Evolutionary conservation across 2,888 invertebrate genomes (phyloP).

Genomic region (Hyposoter dolosus): DNA sequence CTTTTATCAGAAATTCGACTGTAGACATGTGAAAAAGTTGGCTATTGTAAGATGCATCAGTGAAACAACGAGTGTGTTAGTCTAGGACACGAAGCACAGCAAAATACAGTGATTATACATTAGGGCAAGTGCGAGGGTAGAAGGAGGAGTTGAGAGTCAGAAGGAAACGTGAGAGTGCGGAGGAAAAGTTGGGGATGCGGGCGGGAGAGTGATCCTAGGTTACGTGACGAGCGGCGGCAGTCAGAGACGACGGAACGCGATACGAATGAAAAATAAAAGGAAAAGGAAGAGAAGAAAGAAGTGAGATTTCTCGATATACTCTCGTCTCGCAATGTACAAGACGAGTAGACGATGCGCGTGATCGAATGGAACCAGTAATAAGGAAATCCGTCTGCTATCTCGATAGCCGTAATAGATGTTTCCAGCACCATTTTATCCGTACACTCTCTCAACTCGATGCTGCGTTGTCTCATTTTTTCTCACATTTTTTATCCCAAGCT

Average conservation of each 20-base stretch:
- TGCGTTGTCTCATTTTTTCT: conserved; percentile 42
- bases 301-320: conserved; percentile 56
- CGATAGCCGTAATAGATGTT: conserved; percentile 62
- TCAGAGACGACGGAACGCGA: conserved; percentile 47
- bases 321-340: conserved; percentile 13
- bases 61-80: conserved; percentile 22
- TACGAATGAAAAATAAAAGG: conserved; percentile 23
- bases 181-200: conserved; percentile 50
- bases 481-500: conserved; percentile 29
- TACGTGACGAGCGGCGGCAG: conserved; percentile 53
- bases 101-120: conserved; percentile 64
- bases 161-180: conserved; percentile 39
- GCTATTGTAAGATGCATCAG: conserved; percentile 41
- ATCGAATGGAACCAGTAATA: conserved; percentile 62
- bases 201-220: conserved; percentile 53
- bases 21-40: conserved; percentile 49
- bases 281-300: conserved; percentile 1
- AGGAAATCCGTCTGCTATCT: conserved; percentile 65
- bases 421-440: conserved; percentile 54
- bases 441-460: conserved; percentile 21
- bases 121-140: conserved; percentile 5
- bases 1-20: conserved; percentile 19
- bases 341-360: conserved; percentile 22
- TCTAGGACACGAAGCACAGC: conserved; percentile 53
- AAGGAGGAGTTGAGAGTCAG: conserved; percentile 53